Evolutionary conservation across 2,888 invertebrate species (phyloP), one percentile per base, ranked within the genome.

Genomic region (Protonemura montana): DNA sequence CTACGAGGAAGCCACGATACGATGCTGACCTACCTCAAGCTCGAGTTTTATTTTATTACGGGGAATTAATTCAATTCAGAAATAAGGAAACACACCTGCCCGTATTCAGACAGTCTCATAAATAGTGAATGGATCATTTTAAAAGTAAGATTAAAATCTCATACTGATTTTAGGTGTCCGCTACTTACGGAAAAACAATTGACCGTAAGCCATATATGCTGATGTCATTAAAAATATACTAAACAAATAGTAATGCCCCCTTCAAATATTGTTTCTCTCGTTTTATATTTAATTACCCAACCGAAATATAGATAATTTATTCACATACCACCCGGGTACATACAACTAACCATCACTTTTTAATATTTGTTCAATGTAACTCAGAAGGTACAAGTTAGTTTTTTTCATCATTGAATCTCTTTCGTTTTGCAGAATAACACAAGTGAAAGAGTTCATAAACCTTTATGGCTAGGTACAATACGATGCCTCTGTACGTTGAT

Each of bases 401-500:
- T 26, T 78, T 78, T 78, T 27, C 2, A 5, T 25, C 25, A 25
- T 78, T 3, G 28, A 78, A 78, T 26, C 27, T 27, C 27, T 35
- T 21, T 28, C 27, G 26, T 78, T 78, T 78, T 78, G 26, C 27
- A 78, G 6, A 35, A 27, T 28, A 26, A 78, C 27, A 27, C 78
- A 25, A 28, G 28, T 27, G 26, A 26, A 78, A 81, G 81, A 81
- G 81, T 81, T 81, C 81, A 81, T 29, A 81, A 81, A 81, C 81
- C 81, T 81, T 30, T 81, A 81, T 5, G 78, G 27, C 78, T 10
- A 5, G n/a, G 28, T 30, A n/a, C 10, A 27, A 29, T 13, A 81
- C 81, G 30, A 81, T 81, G 81, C 28, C 81, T 30, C n/a, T 29
- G 28, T n/a, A n/a, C n/a, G n/a, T 81, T 29, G 81, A 81, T 81